Base-by-base conservation (phyloP, 2,888 invertebrate genomes). In the Euzetes globulus region DNA sequence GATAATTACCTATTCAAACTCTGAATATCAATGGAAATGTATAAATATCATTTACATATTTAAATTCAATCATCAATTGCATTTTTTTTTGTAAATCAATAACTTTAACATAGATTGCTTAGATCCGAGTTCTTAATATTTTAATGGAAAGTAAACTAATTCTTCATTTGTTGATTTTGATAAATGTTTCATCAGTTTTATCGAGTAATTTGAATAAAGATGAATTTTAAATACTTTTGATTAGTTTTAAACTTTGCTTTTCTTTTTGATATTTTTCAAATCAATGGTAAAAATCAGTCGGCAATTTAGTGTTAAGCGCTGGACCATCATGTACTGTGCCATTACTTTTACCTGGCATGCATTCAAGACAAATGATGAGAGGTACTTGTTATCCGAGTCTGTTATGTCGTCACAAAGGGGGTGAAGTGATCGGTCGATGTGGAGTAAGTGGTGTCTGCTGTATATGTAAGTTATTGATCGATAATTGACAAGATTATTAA, bases 341-440 rank as follows among this genome's bases (percentile, higher is more conserved):
- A 27, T 65, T 72, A 22, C 33, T 72, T 7, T 72, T 75, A 13
- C 75, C 75, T 17, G 75, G 75, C 25, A 41, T 52, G 22, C 70
- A 41, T 1, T 9, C 70, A 0, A 25, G 3, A 27, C 70, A 70
- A 47, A 15, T 47, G 15, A 45, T 70, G 70, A 70, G 47, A 47
- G 79, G 79, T 0, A 78, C 76, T 0, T 79, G 79, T 27, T 78
- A 79, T 65, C 77, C 78, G 5, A 75, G 77, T n/a, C 33, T 78
- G 1, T 74, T 75, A 13, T 79, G 79, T 72, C 71, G 77, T 1
- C 75, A 77, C 19, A 47, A 76, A 9, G 78, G 77, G n/a, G 79
- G 79, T 3, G 77, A 78, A 5, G 77, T 78, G 11, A 78, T 78
- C 72, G 79, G 79, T 1, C 71, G 75, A 50, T 79, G 79, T 72